phyloP scores from a whole-genome alignment of 2,888 invertebrate genomes.

The Hecatera dysodea region DNA sequence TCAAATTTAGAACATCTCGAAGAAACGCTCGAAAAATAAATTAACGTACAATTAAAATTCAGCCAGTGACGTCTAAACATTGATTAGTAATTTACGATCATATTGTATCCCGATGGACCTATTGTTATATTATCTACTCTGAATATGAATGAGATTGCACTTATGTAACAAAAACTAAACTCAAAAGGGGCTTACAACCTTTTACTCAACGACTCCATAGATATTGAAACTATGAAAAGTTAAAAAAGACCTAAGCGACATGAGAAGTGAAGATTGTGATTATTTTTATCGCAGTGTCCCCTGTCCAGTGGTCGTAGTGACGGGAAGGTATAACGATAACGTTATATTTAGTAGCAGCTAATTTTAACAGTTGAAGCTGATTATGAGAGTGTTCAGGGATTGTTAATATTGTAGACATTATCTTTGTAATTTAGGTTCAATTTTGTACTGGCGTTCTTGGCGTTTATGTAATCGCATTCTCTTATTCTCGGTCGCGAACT shows the following conservation, averaged over 20 bases:
- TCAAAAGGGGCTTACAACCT: constrained; percentile 4
- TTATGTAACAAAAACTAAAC: constrained; percentile 4
- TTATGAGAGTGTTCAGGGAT: neutral
- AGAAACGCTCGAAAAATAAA: neutral
- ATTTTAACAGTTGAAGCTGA: neutral
- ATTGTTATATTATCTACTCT: constrained; percentile 6
- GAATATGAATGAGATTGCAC: constrained; percentile 36
- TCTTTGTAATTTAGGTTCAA: neutral
- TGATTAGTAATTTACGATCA: constrained; percentile 33
- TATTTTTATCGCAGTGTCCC: constrained; percentile 28
- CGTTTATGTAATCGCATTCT: neutral
- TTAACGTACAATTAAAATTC: constrained; percentile 26
- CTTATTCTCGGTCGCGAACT: no score
- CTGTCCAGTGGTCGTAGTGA: constrained; percentile 27
- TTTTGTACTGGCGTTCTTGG: neutral
- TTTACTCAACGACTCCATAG: neutral
- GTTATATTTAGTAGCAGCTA: constrained; percentile 35
- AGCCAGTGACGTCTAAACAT: neutral
- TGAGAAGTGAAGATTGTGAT: constrained; percentile 18
- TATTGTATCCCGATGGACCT: constrained; percentile 17
- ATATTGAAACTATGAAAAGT: neutral
- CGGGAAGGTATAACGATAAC: constrained; percentile 14
- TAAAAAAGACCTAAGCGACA: constrained; percentile 29
- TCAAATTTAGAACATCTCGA: neutral
- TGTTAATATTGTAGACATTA: neutral